These are phyloP conservation scores for Lepilemur septentrionalis DNA, from an alignment of 2,797 vertebrate genomes.

Conservation along the genomic window DNA sequence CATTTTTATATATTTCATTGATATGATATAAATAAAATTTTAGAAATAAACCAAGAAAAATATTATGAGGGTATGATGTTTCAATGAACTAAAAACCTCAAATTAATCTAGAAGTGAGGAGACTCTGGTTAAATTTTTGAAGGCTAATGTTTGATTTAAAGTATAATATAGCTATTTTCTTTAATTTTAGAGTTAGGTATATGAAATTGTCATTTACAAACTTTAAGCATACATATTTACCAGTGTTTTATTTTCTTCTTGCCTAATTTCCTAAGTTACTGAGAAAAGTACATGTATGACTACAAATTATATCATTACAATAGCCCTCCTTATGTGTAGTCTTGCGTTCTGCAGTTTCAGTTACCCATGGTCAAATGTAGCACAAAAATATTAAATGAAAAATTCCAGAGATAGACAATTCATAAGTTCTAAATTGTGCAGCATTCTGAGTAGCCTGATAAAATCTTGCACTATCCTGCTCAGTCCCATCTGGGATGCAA, in stretches of 20 bases:
- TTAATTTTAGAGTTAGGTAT: not conserved
- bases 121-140: not conserved
- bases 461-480: not conserved
- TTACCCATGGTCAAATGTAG: not conserved
- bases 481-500: not conserved
- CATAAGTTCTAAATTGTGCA: not conserved
- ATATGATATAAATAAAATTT: not conserved
- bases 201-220: not conserved
- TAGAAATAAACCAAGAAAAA: not conserved
- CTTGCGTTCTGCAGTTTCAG: not conserved
- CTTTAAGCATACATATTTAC: not conserved
- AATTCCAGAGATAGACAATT: not conserved
- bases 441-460: not conserved
- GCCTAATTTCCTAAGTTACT: not conserved
- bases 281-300: not conserved
- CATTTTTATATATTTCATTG: not conserved
- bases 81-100: not conserved
- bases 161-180: not conserved
- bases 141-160: not conserved
- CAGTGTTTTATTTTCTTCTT: not conserved
- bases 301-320: not conserved
- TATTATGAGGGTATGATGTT: not conserved
- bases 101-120: not conserved
- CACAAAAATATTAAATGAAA: not conserved
- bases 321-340: not conserved